Base-by-base conservation (phyloP, 2,113 vertebrate genomes). In the Motacilla alba region DNA sequence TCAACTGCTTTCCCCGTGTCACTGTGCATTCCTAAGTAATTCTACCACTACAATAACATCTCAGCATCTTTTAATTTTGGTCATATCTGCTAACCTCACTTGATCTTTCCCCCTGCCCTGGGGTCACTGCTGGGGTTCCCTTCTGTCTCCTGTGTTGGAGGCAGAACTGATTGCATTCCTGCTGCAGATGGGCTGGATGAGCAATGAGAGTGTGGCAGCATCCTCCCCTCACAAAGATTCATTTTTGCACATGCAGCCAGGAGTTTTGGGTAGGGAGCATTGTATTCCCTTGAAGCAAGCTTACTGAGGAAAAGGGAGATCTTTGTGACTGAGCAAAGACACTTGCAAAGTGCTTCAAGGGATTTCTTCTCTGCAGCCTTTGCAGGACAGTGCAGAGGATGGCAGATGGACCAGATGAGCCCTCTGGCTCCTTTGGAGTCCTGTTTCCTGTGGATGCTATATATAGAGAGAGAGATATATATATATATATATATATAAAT, bases 321-420 rank as follows among this genome's bases (percentile, higher is more conserved):
- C 83, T 90, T 94, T 96, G 90, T 96, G 76, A 41, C 41, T 44
- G 74, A 87, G 23, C 3, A 3, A 56, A 58, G 33, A 23, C 33
- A 15, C 18, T 86, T 43, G 30, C 49, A 20, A 67, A 92, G 13
- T 22, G 9, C 83, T 88, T 69, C 35, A 66, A 89, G 63, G 22
- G 22, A 3, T 74, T 90, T 94, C 44, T 72, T 81, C 63, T 62
- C 83, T 39, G 39, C 0, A 6, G 47, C 56, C 33, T 41, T 53
- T 70, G 43, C 1, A 8, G 35, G 56, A 63, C 16, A 14, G 53
- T 58, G 37, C 46, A 86, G 30, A 23, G 41, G 30, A 83, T 70
- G 68, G 89, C 91, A 96, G 92, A 97, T 87, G 94, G 94, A n/a
- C 11, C 31, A 78, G 60, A 81, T 60, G 91, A 87, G 68, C 80